A percentile compares a stretch with the other conserved stretches of the same genome.
Conservation (phyloP, 2,888 invertebrate species). For the Petrophora chlorosata region DNA sequence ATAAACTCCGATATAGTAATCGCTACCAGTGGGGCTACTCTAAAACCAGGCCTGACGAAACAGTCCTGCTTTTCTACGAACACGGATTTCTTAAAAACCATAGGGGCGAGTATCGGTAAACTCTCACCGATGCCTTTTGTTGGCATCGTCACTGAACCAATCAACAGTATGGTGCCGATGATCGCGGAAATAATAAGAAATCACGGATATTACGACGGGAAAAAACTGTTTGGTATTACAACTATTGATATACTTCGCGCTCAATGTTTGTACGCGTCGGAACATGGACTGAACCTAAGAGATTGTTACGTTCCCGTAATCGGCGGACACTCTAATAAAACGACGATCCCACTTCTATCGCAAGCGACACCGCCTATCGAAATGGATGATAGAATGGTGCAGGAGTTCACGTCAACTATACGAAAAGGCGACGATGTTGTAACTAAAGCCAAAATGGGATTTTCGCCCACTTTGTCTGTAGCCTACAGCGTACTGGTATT, state of each 20-base stretch:
- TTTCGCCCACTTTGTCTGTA: slow-evolving; percentile 83
- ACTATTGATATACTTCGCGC: slow-evolving; percentile 89
- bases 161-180: slow-evolving; percentile 73
- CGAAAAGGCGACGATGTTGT: slow-evolving; percentile 86
- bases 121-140: slow-evolving; percentile 63
- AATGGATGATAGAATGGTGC: slow-evolving; percentile 67
- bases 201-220: slow-evolving; percentile 82
- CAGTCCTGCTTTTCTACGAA: slow-evolving; percentile 84
- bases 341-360: slow-evolving; percentile 90
- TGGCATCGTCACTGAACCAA: slow-evolving; percentile 72
- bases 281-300: slow-evolving; percentile 85
- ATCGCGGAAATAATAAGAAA: slow-evolving; percentile 68
- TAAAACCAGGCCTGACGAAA: slow-evolving; percentile 84
- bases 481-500: slow-evolving; percentile 86
- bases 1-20: slow-evolving; percentile 86
- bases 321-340: slow-evolving; percentile 90
- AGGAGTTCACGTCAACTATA: slow-evolving; percentile 59
- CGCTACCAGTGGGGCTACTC: slow-evolving; percentile 85
- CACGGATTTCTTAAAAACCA: slow-evolving; percentile 59
- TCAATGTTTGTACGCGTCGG: slow-evolving; percentile 88
- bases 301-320: slow-evolving; percentile 89
- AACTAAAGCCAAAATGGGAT: slow-evolving; percentile 85
- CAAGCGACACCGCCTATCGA: slow-evolving; percentile 84
- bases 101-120: slow-evolving; percentile 56
- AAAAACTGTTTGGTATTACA: slow-evolving; percentile 88